Conservation (phyloP, 2,113 vertebrate genomes). For the Ahaetulla prasina region DNA sequence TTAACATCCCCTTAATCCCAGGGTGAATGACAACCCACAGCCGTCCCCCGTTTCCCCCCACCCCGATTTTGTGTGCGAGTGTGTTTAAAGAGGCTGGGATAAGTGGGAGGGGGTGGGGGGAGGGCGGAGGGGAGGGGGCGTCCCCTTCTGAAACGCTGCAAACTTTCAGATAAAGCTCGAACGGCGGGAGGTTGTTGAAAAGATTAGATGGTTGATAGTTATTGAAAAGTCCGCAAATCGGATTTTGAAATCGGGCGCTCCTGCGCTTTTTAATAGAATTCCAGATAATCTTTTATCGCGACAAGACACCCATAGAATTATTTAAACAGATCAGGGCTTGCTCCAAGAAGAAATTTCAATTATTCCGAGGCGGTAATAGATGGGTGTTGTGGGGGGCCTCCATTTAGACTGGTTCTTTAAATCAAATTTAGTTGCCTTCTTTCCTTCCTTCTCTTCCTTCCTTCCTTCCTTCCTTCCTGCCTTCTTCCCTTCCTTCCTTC, state of each 20-base stretch:
- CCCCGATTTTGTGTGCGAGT: slow-evolving; percentile 42
- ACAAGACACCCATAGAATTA: slow-evolving; percentile 90
- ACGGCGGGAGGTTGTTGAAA: slow-evolving; percentile 76
- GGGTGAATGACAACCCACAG: slow-evolving; percentile 75
- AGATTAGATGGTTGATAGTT: slow-evolving; percentile 82
- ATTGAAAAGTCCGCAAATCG: slow-evolving; percentile 82
- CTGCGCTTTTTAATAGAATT: slow-evolving; percentile 92
- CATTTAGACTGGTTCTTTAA: slow-evolving; percentile 80
- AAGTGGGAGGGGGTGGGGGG: background rate
- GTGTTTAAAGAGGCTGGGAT: slow-evolving; percentile 58
- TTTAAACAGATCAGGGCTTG: slow-evolving; percentile 87
- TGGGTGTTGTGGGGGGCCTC: slow-evolving; percentile 72
- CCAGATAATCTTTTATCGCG: slow-evolving; percentile 92
- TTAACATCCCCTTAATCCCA: slow-evolving; percentile 69
- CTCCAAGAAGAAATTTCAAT: slow-evolving; percentile 95
- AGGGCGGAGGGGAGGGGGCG: background rate
- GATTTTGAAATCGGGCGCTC: slow-evolving; percentile 83
- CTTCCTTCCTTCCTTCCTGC: slow-evolving; percentile 39
- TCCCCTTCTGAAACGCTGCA: slow-evolving; percentile 71
- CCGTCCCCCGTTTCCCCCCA: slow-evolving; percentile 32
- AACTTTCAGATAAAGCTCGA: slow-evolving; percentile 84
- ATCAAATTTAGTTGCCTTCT: slow-evolving; percentile 73
- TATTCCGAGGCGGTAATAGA: slow-evolving; percentile 94
- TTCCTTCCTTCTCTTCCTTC: too few species aligned
- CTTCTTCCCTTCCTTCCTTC: background rate